phyloP scores from a whole-genome alignment of 2,888 invertebrate genomes.

The Nineta flava region DNA sequence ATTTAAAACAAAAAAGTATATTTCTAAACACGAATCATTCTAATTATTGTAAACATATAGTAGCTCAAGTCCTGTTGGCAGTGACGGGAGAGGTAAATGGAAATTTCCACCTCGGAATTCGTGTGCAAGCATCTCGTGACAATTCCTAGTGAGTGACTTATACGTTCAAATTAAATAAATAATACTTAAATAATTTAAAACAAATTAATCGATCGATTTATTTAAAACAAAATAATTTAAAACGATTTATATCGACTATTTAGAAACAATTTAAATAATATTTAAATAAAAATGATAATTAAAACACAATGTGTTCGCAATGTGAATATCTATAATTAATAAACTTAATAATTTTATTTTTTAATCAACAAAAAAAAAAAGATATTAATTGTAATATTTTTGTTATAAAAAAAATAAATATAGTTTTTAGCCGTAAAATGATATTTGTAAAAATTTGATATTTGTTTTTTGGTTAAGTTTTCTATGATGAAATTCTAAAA shows the following conservation, averaged over 20 bases:
- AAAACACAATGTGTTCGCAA: neutral
- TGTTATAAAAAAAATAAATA: too few species aligned
- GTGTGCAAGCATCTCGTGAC: conserved; percentile 18
- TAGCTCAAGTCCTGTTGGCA: conserved; percentile 20
- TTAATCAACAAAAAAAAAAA: too few species aligned
- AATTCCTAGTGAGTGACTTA: neutral
- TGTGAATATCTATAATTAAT: neutral
- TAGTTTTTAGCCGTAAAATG: too few species aligned
- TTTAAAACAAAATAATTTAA: neutral
- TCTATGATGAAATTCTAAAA: too few species aligned
- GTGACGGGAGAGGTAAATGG: conserved; percentile 25
- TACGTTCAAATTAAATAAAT: neutral
- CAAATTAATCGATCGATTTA: neutral
- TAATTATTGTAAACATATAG: neutral
- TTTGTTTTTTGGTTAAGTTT: too few species aligned
- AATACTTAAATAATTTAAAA: neutral
- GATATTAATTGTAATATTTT: too few species aligned
- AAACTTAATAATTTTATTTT: too few species aligned
- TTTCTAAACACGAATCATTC: neutral
- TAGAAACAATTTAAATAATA: neutral
- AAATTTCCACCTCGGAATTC: conserved; percentile 26
- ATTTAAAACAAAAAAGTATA: neutral
- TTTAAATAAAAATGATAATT: neutral
- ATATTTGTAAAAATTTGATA: too few species aligned
- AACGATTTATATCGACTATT: neutral